Evolutionary conservation across 2,888 invertebrate genomes (phyloP).

Genomic region (Agriopis leucophaearia): DNA sequence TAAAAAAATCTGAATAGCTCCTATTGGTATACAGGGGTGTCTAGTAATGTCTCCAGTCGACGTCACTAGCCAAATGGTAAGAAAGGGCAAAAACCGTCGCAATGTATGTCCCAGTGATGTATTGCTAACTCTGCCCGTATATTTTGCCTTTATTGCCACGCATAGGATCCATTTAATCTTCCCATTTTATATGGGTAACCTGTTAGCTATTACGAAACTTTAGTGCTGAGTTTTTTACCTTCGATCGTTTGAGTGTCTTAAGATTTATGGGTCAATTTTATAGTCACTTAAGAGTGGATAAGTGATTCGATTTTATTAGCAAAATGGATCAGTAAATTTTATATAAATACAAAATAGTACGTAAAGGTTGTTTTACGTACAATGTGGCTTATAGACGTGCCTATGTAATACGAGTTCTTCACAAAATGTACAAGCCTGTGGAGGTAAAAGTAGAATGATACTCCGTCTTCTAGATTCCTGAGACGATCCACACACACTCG

Average conservation of each 20-base stretch:
- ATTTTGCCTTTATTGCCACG: conserved; percentile 52
- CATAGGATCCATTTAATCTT: conserved; percentile 46
- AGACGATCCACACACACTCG: too few species aligned
- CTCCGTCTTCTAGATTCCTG: too few species aligned
- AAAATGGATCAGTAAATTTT: background rate
- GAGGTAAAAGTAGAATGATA: too few species aligned
- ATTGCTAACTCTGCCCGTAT: conserved; percentile 50
- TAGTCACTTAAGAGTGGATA: conserved; percentile 14
- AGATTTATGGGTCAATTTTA: conserved; percentile 25
- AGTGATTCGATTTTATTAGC: conserved; percentile 15
- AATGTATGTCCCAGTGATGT: conserved; percentile 46
- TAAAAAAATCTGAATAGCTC: background rate
- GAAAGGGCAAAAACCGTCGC: conserved; percentile 47
- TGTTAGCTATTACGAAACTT: conserved; percentile 30
- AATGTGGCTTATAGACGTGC: background rate
- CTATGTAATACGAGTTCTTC: too few species aligned
- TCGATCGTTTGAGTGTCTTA: conserved; percentile 16
- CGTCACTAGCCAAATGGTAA: conserved; percentile 37
- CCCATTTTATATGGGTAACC: conserved; percentile 38
- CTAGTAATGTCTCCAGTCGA: conserved; percentile 37
- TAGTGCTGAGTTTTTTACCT: conserved; percentile 25
- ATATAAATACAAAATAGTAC: background rate
- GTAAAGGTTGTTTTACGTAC: background rate
- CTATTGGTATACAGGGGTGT: background rate
- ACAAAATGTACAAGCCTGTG: too few species aligned